Conservation (phyloP, 2,888 invertebrate genomes). For the Drosophila sordidula region DNA sequence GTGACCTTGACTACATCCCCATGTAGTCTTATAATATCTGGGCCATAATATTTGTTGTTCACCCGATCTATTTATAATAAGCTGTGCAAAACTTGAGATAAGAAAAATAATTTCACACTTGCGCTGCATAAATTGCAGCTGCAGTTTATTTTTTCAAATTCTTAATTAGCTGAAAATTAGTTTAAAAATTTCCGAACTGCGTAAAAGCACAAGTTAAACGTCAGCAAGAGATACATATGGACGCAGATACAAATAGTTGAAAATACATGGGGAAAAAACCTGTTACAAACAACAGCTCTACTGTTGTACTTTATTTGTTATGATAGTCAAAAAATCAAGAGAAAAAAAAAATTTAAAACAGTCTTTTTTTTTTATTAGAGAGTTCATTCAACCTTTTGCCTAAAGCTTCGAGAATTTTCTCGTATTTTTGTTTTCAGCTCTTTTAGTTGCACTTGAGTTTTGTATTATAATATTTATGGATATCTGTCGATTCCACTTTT, state of each 20-base stretch:
- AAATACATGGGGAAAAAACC: constrained; percentile 34
- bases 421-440: constrained; percentile 7
- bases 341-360: neutral
- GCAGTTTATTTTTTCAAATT: neutral
- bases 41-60: neutral
- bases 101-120: constrained; percentile 18
- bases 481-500: constrained; percentile 17
- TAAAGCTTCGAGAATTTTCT: constrained; percentile 22
- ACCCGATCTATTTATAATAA: constrained; percentile 16
- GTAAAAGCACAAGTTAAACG: constrained; percentile 13
- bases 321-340: constrained; percentile 22
- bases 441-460: constrained; percentile 12
- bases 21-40: neutral
- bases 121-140: constrained; percentile 20
- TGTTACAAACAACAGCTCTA: constrained; percentile 29
- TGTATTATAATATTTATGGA: constrained; percentile 10
- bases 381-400: constrained; percentile 35
- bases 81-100: constrained; percentile 1
- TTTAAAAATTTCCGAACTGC: constrained; percentile 12
- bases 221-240: constrained; percentile 6
- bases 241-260: constrained; percentile 10
- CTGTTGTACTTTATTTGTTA: constrained; percentile 2
- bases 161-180: constrained; percentile 3
- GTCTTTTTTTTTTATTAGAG: constrained; percentile 3
- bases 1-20: constrained; percentile 1